Evolutionary conservation across 1,140 invertebrate species (phyloP), one percentile per base, ranked within the genome.

Genomic region (Drosophila sp.): DNA sequence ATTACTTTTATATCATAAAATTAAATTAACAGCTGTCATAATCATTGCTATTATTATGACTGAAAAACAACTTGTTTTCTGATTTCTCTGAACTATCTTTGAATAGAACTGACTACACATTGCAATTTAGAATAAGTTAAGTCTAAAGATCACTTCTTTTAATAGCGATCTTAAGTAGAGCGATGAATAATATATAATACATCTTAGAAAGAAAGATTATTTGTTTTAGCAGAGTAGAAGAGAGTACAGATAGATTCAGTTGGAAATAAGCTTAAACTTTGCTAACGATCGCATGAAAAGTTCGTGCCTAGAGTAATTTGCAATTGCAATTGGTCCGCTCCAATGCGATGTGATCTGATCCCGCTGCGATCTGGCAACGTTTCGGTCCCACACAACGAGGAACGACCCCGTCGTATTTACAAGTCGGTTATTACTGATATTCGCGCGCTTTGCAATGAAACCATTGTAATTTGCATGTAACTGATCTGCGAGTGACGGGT

Each of bases 391-490:
- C 72, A 82, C 82, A 67, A 45, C 21, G 40, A 14, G 48, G 34
- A 46, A 43, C 69, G 45, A 72, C 62, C 45, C 62, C 64, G 62
- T 16, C 65, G 25, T 72, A 45, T 67, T 67, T 72, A 81, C 63
- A 86, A 83, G 65, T 89, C 66, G 66, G 72, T 89, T 84, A 89
- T 89, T 83, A 84, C 79, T 78, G 84, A 81, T 86, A 78, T 87
- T 76, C 75, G 65, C 82, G 75, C 64, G 58, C 51, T 53, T 32
- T 27, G 21, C 21, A 64, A 34, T 64, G 40, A 43, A 63, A 62
- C 71, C 70, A 89, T 89, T 83, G 83, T 83, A 89, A 89, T 89
- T 89, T 89, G 83, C 83, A 78, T 83, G 76, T 72, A 79, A 87
- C 53, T 72, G 74, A 54, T 70, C n/a, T 43, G 61, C 25, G 54